Percentiles rank a stretch among this genome's conserved stretches.
phyloP scores from a whole-genome alignment of 2,888 invertebrate genomes.

The Cataglyphis cursor region DNA sequence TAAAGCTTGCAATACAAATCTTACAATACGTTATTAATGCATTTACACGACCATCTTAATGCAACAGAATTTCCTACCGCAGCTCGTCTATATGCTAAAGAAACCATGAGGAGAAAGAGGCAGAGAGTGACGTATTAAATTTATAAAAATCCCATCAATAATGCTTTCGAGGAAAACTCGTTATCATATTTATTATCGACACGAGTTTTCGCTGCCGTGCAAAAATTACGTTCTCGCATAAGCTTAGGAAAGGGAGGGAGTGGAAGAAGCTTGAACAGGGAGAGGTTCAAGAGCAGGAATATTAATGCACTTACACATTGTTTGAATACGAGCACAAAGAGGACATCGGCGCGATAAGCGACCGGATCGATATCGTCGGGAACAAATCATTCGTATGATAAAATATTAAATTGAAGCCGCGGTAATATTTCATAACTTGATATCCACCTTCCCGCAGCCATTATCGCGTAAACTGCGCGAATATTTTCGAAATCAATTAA shows the following conservation, averaged over 20 bases:
- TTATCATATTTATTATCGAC: slow-evolving; percentile 51
- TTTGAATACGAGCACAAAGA: slow-evolving; percentile 39
- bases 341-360: slow-evolving; percentile 49
- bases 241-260: neutral
- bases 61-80: neutral
- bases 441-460: slow-evolving; percentile 31
- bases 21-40: slow-evolving; percentile 2
- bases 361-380: slow-evolving; percentile 43
- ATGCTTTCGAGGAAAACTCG: slow-evolving; percentile 9
- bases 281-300: slow-evolving; percentile 38
- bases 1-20: slow-evolving; percentile 12
- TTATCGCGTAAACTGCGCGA: slow-evolving; percentile 24
- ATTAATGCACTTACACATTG: slow-evolving; percentile 54
- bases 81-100: slow-evolving; percentile 3
- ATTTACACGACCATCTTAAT: neutral
- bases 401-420: slow-evolving; percentile 41
- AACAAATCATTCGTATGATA: slow-evolving; percentile 48
- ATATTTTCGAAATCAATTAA: slow-evolving; percentile 53
- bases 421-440: slow-evolving; percentile 22
- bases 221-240: slow-evolving; percentile 29
- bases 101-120: neutral
- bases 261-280: neutral
- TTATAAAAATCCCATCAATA: slow-evolving; percentile 44
- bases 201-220: slow-evolving; percentile 26
- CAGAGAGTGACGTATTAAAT: slow-evolving; percentile 13